Conservation (phyloP, 2,113 vertebrate species). For the Lepus americanus region DNA sequence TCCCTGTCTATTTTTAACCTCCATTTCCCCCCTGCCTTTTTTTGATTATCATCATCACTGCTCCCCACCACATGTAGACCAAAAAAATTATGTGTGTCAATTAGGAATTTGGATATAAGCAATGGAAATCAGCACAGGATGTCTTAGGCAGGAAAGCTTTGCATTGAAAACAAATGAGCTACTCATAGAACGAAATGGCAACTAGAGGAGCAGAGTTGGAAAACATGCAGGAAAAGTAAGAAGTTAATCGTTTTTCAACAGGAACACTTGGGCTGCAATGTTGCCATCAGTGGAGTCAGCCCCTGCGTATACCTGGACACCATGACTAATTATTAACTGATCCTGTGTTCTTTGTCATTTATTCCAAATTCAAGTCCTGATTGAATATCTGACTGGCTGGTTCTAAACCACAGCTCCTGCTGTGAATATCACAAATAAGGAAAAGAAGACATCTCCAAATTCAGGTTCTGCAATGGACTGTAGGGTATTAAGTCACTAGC, state of each 20-base stretch:
- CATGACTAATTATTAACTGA: neutral
- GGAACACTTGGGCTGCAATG: neutral
- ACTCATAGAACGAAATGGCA: neutral
- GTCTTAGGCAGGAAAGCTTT: neutral
- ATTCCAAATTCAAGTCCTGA: neutral
- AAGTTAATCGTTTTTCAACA: neutral
- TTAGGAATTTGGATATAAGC: neutral
- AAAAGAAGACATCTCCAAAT: neutral
- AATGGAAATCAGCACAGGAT: neutral
- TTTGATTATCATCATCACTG: neutral
- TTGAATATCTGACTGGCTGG: neutral
- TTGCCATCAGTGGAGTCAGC: neutral
- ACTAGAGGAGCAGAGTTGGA: neutral
- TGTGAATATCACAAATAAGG: neutral
- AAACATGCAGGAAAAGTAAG: neutral
- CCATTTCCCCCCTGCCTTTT: neutral
- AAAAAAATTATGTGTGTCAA: neutral
- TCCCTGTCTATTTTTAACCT: neutral
- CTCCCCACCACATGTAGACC: neutral
- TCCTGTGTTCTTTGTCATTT: neutral
- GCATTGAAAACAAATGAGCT: neutral
- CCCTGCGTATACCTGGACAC: neutral
- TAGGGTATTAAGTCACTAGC: neutral
- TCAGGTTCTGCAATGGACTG: neutral
- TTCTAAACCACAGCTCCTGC: neutral